Base-by-base conservation (phyloP, 2,113 vertebrate species). In the Percina caprodes region DNA sequence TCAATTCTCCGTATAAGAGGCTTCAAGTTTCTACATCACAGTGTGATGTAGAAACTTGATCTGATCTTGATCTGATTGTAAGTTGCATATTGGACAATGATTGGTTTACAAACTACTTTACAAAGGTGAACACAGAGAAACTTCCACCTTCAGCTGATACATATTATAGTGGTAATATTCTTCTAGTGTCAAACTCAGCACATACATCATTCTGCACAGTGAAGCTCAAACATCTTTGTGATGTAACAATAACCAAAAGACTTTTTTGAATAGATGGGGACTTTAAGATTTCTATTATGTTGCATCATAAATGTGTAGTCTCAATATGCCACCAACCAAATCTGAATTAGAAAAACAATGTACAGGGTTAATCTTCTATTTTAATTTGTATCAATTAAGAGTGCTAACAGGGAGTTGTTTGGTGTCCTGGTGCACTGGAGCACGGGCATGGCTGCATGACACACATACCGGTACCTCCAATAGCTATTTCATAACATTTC, bases 61-160 rank as follows among this genome's bases (percentile, higher is more conserved):
- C 26, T 30, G 30, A 30, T 30, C 30, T 30, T 30, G 30, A 30
- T 30, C 30, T 4, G 30, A 30, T 42, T 24, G 21, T 11, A 54
- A 54, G 9, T n/a, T 54, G 51, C 39, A 26, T 24, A 26, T 9
- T 56, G 23, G 55, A 61, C 61, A 15, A 6, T 13, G 46, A 51
- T 30, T 33, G 18, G 9, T 26, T 21, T 49, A 10, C 1, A 30
- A n/a, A 68, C 45, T 19, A 48, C 45, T 24, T 24, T 10, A 51
- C 14, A 46, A 48, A 67, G 46, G 16, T 67, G 46, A 67, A 46
- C 46, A 33, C 65, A 51, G 65, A 66, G n/a, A 65, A 46, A 15
- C 42, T 8, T 11, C 63, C 42, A 8, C 23, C 15, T 66, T 66
- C n/a, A 8, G 13, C 62, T 24, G 39, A 51, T 51, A 18, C n/a